Base-by-base conservation (phyloP, 1,140 invertebrate species). In the Ganaspis sp. region DNA sequence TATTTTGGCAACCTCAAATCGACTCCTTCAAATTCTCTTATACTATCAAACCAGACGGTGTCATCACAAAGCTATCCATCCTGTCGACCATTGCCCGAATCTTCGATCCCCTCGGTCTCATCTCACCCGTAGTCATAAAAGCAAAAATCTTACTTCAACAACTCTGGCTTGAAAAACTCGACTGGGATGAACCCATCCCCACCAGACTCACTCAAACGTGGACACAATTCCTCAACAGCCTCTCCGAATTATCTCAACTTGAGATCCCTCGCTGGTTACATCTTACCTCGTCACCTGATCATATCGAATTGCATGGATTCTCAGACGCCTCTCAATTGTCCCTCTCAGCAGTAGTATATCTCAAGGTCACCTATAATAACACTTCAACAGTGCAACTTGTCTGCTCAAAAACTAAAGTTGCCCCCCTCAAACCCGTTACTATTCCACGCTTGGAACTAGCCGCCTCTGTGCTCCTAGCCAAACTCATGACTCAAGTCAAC, bases 381-480 rank as follows among this genome's bases (percentile, higher is more conserved):
- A n/a, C n/a, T n/a, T n/a, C 49, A 21, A 17, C 15, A 17, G 15
- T 17, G 8, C 15, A 0, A 8, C 6, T 9, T 17, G 17, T 69
- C 4, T 53, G 8, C 6, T 9, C 69, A 1, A 72, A 75, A 38
- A 64, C 69, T n/a, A n/a, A n/a, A n/a, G n/a, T n/a, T n/a, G n/a
- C n/a, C n/a, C n/a, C n/a, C n/a, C n/a, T n/a, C n/a, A 72, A 75
- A 42, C 12, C 17, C 15, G 19, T 71, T 6, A 69, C 73, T 21
- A 72, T 76, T 45, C 75, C 75, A 34, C 11, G 70, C 1, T 70
- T 76, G 11, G 38, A 76, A 29, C n/a, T 76, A 21, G 40, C 53
- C 11, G 70, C 70, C 9, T 17, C 49, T 54, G 49, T 15, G 49
- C n/a, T 23, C 9, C n/a, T n/a, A n/a, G n/a, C n/a, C n/a, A n/a